Percentiles rank a stretch among this genome's conserved stretches.
phyloP scores from a whole-genome alignment of 2,113 vertebrate genomes.

The Cyanoderma ruficeps region DNA sequence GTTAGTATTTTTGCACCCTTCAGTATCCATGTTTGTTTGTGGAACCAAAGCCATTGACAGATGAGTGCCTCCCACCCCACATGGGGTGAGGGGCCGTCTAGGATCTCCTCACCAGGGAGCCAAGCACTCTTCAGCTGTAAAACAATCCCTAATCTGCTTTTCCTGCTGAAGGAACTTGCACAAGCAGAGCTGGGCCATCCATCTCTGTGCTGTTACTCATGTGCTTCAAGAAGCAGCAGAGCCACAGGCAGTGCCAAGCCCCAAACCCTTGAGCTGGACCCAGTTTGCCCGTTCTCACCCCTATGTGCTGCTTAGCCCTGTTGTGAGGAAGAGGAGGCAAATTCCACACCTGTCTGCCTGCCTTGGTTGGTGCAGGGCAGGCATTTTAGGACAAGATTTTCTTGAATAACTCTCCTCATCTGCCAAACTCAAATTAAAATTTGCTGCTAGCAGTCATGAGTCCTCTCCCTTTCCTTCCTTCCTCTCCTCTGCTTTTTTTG shows the following conservation, averaged over 20 bases:
- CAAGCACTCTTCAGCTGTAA: not conserved
- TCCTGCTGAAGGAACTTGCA: not conserved
- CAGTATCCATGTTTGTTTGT: not conserved
- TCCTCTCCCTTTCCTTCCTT: not conserved
- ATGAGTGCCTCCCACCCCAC: too few relatives aligned
- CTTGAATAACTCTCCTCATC: not conserved
- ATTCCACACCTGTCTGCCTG: not conserved
- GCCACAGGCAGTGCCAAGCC: not conserved
- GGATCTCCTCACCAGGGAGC: not conserved
- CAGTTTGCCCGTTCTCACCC: not conserved
- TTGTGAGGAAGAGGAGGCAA: not conserved
- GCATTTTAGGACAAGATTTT: not conserved
- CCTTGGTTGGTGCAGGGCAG: not conserved
- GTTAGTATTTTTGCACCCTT: not conserved
- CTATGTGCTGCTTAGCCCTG: not conserved
- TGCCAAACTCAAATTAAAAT: slow-evolving; percentile 21
- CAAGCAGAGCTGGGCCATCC: not conserved
- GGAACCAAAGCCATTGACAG: not conserved
- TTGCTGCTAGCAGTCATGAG: not conserved
- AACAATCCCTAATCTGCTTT: not conserved
- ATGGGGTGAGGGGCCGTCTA: not conserved
- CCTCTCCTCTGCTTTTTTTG: not conserved
- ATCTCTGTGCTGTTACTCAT: not conserved
- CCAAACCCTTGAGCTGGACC: not conserved
- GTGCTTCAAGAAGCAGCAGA: not conserved